phyloP scores from a whole-genome alignment of 2,113 vertebrate genomes.

The Willisornis vidua region DNA sequence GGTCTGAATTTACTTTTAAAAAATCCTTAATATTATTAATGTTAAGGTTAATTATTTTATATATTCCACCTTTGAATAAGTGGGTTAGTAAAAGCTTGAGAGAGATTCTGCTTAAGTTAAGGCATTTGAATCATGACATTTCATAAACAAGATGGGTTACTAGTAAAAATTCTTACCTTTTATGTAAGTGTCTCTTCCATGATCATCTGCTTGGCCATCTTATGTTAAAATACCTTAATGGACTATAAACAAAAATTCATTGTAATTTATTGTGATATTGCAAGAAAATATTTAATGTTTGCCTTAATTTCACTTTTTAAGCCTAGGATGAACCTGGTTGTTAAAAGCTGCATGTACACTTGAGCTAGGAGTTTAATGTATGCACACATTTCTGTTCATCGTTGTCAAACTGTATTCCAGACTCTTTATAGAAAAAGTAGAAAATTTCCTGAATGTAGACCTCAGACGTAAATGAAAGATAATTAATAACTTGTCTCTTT shows the following conservation, averaged over 20 bases:
- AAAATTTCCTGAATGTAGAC: background rate
- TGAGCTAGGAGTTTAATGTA: background rate
- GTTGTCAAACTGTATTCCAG: background rate
- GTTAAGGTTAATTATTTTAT: background rate
- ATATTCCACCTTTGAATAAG: background rate
- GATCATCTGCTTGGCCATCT: background rate
- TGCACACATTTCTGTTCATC: background rate
- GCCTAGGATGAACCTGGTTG: background rate
- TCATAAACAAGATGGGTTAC: background rate
- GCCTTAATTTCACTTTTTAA: background rate
- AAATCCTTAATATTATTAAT: background rate
- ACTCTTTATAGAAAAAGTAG: background rate
- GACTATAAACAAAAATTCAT: background rate
- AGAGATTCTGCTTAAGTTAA: background rate
- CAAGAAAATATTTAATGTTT: background rate
- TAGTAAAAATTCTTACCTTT: background rate
- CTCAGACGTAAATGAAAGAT: background rate
- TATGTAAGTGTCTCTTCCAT: background rate
- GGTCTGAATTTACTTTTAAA: background rate
- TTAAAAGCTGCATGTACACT: background rate
- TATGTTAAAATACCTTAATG: accelerated
- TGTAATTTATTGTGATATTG: background rate
- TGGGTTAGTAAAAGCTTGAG: background rate
- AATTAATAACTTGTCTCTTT: background rate
- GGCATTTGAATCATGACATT: background rate